Percentiles rank a stretch among this genome's conserved stretches.
Evolutionary conservation across 2,113 vertebrate species (phyloP).

Genomic region (Phoxinus phoxinus): DNA sequence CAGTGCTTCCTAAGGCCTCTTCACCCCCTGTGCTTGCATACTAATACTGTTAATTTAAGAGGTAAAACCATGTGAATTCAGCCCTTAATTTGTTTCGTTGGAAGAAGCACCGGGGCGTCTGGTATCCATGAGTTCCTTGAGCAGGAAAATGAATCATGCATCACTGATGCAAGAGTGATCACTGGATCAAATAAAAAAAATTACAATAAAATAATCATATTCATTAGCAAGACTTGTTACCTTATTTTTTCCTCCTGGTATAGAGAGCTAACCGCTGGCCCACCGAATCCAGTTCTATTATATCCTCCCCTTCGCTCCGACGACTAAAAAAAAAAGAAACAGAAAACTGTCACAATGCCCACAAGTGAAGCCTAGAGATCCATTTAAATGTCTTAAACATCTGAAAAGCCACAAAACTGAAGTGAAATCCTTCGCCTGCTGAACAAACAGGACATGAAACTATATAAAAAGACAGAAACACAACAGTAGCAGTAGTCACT

Average conservation of each 20-base stretch:
- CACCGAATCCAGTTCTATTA: conserved; percentile 83
- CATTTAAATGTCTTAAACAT: background rate
- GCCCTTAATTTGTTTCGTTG: conserved; percentile 4
- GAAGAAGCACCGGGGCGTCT: conserved; percentile 11
- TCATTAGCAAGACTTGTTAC: conserved; percentile 68
- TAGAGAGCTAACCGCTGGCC: conserved; percentile 90
- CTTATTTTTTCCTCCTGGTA: conserved; percentile 97
- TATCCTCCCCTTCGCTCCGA: conserved; percentile 83
- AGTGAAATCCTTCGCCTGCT: background rate
- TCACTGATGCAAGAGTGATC: conserved; percentile 47
- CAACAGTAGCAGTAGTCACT: background rate
- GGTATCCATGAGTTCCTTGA: background rate
- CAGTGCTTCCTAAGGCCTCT: conserved; percentile 20
- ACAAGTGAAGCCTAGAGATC: background rate
- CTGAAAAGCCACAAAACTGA: background rate
- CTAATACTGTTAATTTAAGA: conserved; percentile 39
- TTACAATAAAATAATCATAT: background rate
- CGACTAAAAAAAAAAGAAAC: conserved; percentile 62
- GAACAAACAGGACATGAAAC: background rate
- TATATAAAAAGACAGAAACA: background rate
- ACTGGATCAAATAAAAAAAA: conserved; percentile 22
- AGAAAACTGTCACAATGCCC: background rate
- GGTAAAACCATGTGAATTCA: conserved; percentile 35
- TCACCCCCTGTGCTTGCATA: conserved; percentile 34
- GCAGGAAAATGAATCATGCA: conserved; percentile 37